These are phyloP conservation scores for Echinometra lucunter DNA, from an alignment of 53 echinoderm and acorn worm species.

Conservation along the genomic window DNA sequence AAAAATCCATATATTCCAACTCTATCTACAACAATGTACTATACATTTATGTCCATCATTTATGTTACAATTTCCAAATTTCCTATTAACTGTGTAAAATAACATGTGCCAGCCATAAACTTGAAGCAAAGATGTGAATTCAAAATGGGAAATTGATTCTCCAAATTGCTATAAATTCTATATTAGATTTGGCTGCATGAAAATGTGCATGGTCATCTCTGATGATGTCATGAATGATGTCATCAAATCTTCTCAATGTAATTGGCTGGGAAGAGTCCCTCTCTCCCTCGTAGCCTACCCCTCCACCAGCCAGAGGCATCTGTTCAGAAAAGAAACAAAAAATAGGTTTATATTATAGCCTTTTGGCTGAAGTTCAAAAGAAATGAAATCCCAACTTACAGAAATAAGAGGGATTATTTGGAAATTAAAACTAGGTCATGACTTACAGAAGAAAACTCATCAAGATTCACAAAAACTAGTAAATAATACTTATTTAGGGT, in stretches of 20 bases:
- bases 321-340: slow-evolving; percentile 36
- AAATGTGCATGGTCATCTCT: neutral
- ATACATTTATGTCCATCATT: too few species aligned
- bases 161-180: neutral
- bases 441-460: neutral
- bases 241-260: slow-evolving; percentile 86
- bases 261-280: slow-evolving; percentile 95
- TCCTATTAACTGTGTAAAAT: neutral
- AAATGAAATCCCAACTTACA: neutral
- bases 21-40: too few species aligned
- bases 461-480: neutral
- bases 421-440: neutral
- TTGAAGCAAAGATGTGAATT: neutral
- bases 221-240: slow-evolving; percentile 32
- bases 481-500: neutral
- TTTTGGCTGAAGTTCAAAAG: neutral
- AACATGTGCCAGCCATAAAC: too few species aligned
- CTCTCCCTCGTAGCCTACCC: slow-evolving; percentile 82
- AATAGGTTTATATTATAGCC: neutral
- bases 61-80: neutral
- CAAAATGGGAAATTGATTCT: neutral
- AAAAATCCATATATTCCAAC: neutral
- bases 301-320: slow-evolving; percentile 91
- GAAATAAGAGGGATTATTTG: neutral
- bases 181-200: neutral